Conservation (phyloP, 2,888 invertebrate species). For the Zele albiditarsus region DNA sequence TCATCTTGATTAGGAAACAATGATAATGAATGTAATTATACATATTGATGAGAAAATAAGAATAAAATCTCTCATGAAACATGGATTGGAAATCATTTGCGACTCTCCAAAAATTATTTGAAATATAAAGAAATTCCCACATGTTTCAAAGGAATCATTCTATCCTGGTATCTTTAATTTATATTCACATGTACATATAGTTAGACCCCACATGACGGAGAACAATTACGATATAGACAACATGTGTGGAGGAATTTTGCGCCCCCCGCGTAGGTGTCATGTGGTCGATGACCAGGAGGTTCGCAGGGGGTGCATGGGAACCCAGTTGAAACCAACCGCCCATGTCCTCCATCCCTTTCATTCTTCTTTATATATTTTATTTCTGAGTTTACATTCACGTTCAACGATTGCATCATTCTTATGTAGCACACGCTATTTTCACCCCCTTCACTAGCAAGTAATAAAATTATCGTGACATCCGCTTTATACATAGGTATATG, state of each 20-base stretch:
- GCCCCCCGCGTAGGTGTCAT: constrained; percentile 66
- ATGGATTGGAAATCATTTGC: neutral
- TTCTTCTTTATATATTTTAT: constrained; percentile 1
- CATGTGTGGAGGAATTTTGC: constrained; percentile 67
- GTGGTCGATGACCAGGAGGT: constrained; percentile 55
- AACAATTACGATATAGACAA: constrained; percentile 51
- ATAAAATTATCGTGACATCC: constrained; percentile 59
- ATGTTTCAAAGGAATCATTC: neutral
- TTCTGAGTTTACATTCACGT: constrained; percentile 14
- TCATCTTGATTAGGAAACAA: neutral
- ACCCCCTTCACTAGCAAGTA: constrained; percentile 23
- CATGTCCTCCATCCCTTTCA: constrained; percentile 56
- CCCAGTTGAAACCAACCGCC: constrained; percentile 66
- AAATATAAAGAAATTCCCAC: neutral
- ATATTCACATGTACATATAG: neutral
- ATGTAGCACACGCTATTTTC: constrained; percentile 6
- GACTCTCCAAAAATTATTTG: too few species aligned
- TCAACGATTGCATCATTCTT: constrained; percentile 3
- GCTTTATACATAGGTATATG: constrained; percentile 34
- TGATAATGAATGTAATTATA: neutral
- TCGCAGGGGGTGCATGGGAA: constrained; percentile 66
- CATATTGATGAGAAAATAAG: neutral
- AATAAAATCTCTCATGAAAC: neutral
- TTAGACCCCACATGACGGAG: constrained; percentile 48
- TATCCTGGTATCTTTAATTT: neutral